Percentiles rank a stretch among this genome's conserved stretches.
phyloP scores from a whole-genome alignment of 2,797 vertebrate species.

The Buceros bicornis region DNA sequence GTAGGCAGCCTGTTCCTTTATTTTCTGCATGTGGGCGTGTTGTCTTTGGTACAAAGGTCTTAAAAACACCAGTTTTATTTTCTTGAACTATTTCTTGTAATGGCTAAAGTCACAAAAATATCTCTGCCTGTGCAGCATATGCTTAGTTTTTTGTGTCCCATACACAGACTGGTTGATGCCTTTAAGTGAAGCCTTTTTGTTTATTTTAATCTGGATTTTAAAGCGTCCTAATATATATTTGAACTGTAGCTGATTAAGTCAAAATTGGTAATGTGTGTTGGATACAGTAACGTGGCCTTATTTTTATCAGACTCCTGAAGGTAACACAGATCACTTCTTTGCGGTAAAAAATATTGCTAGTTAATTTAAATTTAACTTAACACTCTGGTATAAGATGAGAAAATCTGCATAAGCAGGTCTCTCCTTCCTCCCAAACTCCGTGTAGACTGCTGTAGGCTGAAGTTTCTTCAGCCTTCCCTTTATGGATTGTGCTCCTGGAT shows the following conservation, averaged over 20 bases:
- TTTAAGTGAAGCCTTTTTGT: not conserved
- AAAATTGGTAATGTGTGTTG: not conserved
- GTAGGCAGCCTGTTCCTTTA: slow-evolving; percentile 52
- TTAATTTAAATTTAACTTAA: not conserved
- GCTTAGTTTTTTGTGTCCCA: slow-evolving; percentile 22
- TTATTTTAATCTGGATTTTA: not conserved
- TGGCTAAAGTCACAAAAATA: slow-evolving; percentile 53
- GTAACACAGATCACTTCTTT: not conserved
- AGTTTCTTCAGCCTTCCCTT: not conserved
- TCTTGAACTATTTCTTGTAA: slow-evolving; percentile 64
- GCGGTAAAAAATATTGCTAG: not conserved
- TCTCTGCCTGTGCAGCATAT: slow-evolving; percentile 33
- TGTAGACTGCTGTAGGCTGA: not conserved
- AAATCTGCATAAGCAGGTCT: not conserved
- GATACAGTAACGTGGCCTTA: not conserved
- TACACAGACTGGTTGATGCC: not conserved
- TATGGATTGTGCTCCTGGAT: not conserved
- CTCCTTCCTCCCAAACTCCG: not conserved
- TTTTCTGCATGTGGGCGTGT: slow-evolving; percentile 46
- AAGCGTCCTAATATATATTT: not conserved
- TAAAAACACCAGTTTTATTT: slow-evolving; percentile 68
- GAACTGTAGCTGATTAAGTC: not conserved
- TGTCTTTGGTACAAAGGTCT: slow-evolving; percentile 60
- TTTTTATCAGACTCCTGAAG: not conserved
- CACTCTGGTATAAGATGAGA: not conserved